Base-by-base conservation (phyloP, 2,888 invertebrate genomes). In the Netelia fuscicornis region DNA sequence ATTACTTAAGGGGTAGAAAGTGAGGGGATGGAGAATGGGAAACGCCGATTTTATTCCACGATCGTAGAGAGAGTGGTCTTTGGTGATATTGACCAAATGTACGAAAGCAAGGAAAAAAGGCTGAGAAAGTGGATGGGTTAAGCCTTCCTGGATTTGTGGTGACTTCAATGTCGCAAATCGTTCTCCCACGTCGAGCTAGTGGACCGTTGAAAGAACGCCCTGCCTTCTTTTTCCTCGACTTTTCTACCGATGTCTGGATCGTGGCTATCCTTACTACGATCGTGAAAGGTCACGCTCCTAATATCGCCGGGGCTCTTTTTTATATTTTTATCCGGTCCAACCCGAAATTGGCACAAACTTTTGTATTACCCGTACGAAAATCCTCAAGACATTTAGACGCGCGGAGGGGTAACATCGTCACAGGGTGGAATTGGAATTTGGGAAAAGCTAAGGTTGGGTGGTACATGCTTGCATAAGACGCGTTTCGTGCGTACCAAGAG, bases 311-410 rank as follows among this genome's bases (percentile, higher is more conserved):
- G 58, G 2, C 42, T 81, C 23, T 77, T 72, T 83, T 62, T 81
- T 83, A 81, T 88, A 90, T 88, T 88, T 75, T 92, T 87, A 91
- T 90, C 88, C 90, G 87, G 84, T 85, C 86, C 76, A 83, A 76
- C 83, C 74, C 74, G 81, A 79, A 87, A 89, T 90, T 86, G 85
- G 84, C 87, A 86, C 87, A 87, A 87, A 85, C 87, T 85, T 11
- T 56, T 37, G 64, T 67, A 75, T 70, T 20, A 52, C 20, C 42
- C 56, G 44, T 20, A 70, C 42, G 48, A 48, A 56, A 68, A 37
- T 6, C 37, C 37, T 37, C 56, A 70, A 52, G 48, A 67, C 65
- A 70, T 76, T 23, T 37, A 17, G 13, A 52, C 2, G 65, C 13
- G 68, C 25, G 6, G 37, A 20, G 13, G 70, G 13, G 70, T 79